phyloP scores from a whole-genome alignment of 2,113 vertebrate species.

The Mormyrus lacerda region DNA sequence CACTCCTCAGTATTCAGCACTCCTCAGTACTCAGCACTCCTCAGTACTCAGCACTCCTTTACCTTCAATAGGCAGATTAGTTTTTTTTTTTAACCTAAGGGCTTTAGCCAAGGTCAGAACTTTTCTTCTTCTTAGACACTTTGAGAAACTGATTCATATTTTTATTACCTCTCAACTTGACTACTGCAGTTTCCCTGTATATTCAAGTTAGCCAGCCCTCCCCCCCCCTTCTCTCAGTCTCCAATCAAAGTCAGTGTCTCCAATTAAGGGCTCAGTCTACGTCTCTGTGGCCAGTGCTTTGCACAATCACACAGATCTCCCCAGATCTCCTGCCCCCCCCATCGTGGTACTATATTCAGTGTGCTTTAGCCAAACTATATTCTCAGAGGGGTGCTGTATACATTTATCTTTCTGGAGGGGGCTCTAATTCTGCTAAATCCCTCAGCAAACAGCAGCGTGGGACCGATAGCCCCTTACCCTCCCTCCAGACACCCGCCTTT shows the following conservation, averaged over 20 bases:
- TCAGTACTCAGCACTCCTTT: neutral
- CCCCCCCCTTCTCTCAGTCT: neutral
- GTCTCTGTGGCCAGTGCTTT: neutral
- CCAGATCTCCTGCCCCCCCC: neutral
- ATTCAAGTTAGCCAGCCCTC: too few relatives aligned
- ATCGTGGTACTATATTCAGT: conserved; percentile 10
- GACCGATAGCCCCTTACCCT: neutral
- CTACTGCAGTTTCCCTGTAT: neutral
- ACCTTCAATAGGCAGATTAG: neutral
- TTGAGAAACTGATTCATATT: neutral
- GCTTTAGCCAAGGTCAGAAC: too few relatives aligned
- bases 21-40: neutral
- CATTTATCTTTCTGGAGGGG: conserved; percentile 23
- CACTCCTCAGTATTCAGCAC: too few relatives aligned
- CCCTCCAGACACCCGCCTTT: neutral
- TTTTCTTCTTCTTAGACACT: too few relatives aligned
- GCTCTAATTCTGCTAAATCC: conserved; percentile 21
- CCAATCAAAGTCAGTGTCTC: neutral
- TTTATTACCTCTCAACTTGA: neutral
- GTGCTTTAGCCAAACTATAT: neutral
- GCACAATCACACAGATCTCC: neutral
- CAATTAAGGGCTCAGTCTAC: neutral
- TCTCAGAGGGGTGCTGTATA: conserved; percentile 12
- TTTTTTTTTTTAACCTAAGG: too few relatives aligned
- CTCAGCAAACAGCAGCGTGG: neutral